Conservation (phyloP, 2,888 invertebrate species). For the Chloroclystis v-ata region DNA sequence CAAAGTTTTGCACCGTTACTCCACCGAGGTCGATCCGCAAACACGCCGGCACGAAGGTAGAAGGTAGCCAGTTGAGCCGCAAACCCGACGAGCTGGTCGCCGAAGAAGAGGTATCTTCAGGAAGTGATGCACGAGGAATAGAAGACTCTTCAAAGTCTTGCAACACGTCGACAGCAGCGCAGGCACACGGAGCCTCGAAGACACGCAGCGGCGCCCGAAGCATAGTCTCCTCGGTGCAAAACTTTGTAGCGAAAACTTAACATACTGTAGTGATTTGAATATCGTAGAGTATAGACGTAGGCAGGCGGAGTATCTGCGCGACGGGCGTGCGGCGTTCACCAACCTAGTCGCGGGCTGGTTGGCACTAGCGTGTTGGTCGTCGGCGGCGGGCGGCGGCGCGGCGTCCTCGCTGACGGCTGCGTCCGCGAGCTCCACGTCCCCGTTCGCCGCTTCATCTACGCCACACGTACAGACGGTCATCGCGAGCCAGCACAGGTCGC, state of each 20-base stretch:
- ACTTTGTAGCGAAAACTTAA: constrained; percentile 72
- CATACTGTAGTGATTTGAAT: constrained; percentile 49
- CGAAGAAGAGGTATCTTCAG: constrained; percentile 1
- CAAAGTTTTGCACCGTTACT: constrained; percentile 77
- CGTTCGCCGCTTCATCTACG: constrained; percentile 67
- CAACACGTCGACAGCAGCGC: constrained; percentile 6
- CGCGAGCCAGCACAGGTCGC: constrained; percentile 66
- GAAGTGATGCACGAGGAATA: constrained; percentile 10
- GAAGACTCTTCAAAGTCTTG: constrained; percentile 8
- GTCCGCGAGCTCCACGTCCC: constrained; percentile 49
- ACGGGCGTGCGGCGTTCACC: constrained; percentile 68
- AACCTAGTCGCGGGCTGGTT: constrained; percentile 73
- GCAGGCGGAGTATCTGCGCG: constrained; percentile 48
- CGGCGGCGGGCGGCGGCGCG: constrained; percentile 43
- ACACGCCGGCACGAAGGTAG: constrained; percentile 5
- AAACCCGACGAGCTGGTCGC: constrained; percentile 10
- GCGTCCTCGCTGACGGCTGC: constrained; percentile 48
- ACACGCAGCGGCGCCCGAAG: constrained; percentile 18
- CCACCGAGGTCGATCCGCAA: constrained; percentile 32
- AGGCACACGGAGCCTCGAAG: constrained; percentile 9
- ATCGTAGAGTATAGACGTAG: constrained; percentile 58
- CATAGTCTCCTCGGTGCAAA: constrained; percentile 57
- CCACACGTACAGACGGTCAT: constrained; percentile 52
- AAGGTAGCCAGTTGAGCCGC: constrained; percentile 12
- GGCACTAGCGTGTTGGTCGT: constrained; percentile 60